Conservation (phyloP, 1,140 invertebrate genomes). For the Pollicipes pollicipes region DNA sequence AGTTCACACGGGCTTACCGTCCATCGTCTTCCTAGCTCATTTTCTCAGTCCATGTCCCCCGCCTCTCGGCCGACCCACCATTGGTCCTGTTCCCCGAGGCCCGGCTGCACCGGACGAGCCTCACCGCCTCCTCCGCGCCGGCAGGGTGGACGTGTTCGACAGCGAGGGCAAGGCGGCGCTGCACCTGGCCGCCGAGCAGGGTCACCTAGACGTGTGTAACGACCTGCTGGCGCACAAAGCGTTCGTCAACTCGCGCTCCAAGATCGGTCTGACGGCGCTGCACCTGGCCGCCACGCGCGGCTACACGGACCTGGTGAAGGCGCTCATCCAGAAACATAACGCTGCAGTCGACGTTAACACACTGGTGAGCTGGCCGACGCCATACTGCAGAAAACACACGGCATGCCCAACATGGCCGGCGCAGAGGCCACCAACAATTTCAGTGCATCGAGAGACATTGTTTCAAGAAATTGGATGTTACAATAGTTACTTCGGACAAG, state of each 20-base stretch:
- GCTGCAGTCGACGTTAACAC: slow-evolving; percentile 89
- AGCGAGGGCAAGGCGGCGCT: slow-evolving; percentile 84
- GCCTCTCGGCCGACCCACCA: too few species aligned
- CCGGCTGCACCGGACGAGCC: too few species aligned
- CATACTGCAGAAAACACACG: background rate
- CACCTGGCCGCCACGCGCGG: slow-evolving; percentile 81
- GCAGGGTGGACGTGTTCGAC: slow-evolving; percentile 93
- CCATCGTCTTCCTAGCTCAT: too few species aligned
- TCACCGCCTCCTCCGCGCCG: background rate
- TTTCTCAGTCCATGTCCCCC: too few species aligned
- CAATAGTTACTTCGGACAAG: too few species aligned
- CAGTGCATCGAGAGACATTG: too few species aligned
- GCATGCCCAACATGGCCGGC: too few species aligned
- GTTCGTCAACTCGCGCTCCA: slow-evolving; percentile 75
- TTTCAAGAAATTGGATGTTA: too few species aligned
- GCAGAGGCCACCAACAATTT: too few species aligned
- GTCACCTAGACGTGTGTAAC: slow-evolving; percentile 80
- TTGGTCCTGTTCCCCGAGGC: too few species aligned
- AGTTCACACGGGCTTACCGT: too few species aligned
- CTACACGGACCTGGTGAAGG: slow-evolving; percentile 67
- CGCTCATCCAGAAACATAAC: slow-evolving; percentile 80
- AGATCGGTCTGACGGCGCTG: slow-evolving; percentile 39
- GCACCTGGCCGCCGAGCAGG: slow-evolving; percentile 85
- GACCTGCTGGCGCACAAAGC: slow-evolving; percentile 89
- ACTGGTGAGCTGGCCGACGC: slow-evolving; percentile 33